These are phyloP conservation scores for Nomada lathburiana DNA, from an alignment of 2,888 invertebrate genomes.

Conservation along the genomic window DNA sequence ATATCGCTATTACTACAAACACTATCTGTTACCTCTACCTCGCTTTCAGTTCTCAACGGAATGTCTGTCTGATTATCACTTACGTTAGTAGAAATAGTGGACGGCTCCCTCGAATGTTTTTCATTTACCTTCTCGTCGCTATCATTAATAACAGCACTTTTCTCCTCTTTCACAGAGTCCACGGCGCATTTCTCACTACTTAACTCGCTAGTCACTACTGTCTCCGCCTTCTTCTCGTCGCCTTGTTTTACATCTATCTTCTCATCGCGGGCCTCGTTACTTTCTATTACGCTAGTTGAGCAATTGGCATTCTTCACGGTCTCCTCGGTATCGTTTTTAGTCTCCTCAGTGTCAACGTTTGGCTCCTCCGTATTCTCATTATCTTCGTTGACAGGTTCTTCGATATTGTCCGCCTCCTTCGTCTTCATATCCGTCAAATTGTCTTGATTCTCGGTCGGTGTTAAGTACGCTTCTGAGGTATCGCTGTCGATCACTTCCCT, in stretches of 20 bases:
- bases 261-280: conserved; percentile 65
- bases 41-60: conserved; percentile 73
- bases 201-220: conserved; percentile 78
- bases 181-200: conserved; percentile 74
- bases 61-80: conserved; percentile 80
- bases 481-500: conserved; percentile 89
- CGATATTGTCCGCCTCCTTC: conserved; percentile 68
- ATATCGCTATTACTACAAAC: conserved; percentile 82
- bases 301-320: conserved; percentile 78
- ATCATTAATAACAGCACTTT: conserved; percentile 81
- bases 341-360: conserved; percentile 49
- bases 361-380: conserved; percentile 70
- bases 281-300: conserved; percentile 81
- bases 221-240: conserved; percentile 68
- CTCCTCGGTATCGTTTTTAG: conserved; percentile 76
- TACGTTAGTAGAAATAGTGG: conserved; percentile 84
- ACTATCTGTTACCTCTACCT: conserved; percentile 80
- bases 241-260: conserved; percentile 70
- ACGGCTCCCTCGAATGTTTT: conserved; percentile 82
- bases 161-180: conserved; percentile 71
- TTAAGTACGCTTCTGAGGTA: conserved; percentile 89
- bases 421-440: conserved; percentile 70
- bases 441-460: conserved; percentile 86
- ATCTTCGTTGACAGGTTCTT: conserved; percentile 70
- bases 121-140: conserved; percentile 80